Conservation (phyloP, 2,888 invertebrate genomes). For the Apotomis capreana region DNA sequence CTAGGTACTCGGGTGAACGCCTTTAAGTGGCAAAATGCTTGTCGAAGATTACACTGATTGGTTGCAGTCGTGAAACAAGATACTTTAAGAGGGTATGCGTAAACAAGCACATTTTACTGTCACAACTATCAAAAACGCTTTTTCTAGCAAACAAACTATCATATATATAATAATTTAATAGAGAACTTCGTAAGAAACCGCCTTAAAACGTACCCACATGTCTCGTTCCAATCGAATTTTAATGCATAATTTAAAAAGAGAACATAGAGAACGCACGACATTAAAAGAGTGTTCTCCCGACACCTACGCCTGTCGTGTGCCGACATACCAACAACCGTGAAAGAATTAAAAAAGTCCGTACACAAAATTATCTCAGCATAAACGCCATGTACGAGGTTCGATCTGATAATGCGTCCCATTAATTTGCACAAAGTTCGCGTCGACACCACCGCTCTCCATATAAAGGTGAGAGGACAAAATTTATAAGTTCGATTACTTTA, state of each 20-base stretch:
- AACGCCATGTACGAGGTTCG: conserved; percentile 81
- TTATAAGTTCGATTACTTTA: conserved; percentile 84
- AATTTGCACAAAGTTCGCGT: conserved; percentile 83
- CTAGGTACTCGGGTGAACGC: too few relatives aligned
- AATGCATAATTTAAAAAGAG: conserved; percentile 10
- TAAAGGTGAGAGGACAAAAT: conserved; percentile 84
- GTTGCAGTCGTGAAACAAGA: too few relatives aligned
- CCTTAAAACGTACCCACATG: neutral
- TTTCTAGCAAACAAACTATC: too few relatives aligned
- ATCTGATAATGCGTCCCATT: conserved; percentile 83
- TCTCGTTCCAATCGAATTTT: neutral
- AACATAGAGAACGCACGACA: conserved; percentile 10
- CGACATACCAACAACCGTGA: conserved; percentile 55
- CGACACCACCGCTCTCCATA: conserved; percentile 80
- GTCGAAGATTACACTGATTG: too few relatives aligned
- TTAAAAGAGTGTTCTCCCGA: conserved; percentile 26
- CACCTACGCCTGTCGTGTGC: conserved; percentile 49
- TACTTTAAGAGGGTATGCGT: too few relatives aligned
- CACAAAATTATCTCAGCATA: conserved; percentile 82
- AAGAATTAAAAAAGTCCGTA: conserved; percentile 69
- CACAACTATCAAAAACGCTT: too few relatives aligned
- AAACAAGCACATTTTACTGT: too few relatives aligned
- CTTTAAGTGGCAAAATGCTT: too few relatives aligned
- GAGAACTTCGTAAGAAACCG: too few relatives aligned
- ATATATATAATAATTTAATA: too few relatives aligned